Evolutionary conservation across 2,888 invertebrate species (phyloP).

Genomic region (Ennomos quercinarius): DNA sequence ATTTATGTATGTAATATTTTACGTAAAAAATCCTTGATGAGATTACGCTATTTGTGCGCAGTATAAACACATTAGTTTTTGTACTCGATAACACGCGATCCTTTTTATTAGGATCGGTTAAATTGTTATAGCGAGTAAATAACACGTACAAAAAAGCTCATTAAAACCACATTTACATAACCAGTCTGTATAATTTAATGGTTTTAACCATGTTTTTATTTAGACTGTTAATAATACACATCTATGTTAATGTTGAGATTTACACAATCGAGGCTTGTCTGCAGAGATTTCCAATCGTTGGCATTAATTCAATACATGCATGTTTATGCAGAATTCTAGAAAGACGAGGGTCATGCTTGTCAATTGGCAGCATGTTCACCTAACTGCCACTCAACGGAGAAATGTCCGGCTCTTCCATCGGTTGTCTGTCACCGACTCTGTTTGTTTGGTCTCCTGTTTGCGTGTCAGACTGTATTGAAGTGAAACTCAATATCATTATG

Average conservation of each 20-base stretch:
- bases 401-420: slow-evolving; percentile 34
- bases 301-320: slow-evolving; percentile 40
- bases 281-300: slow-evolving; percentile 30
- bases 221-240: slow-evolving; percentile 15
- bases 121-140: slow-evolving; percentile 20
- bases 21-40: slow-evolving; percentile 1
- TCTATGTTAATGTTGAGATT: slow-evolving; percentile 22
- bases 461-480: background rate
- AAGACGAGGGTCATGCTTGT: slow-evolving; percentile 24
- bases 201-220: slow-evolving; percentile 1
- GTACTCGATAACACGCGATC: slow-evolving; percentile 6
- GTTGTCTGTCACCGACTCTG: slow-evolving; percentile 24
- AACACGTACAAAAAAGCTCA: slow-evolving; percentile 16
- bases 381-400: slow-evolving; percentile 36
- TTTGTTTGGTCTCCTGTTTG: slow-evolving; percentile 30
- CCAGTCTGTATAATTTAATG: slow-evolving; percentile 4
- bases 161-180: slow-evolving; percentile 11
- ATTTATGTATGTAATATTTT: no score
- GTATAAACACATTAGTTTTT: slow-evolving; percentile 22
- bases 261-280: slow-evolving; percentile 20
- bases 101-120: slow-evolving; percentile 26
- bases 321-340: slow-evolving; percentile 42
- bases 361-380: slow-evolving; percentile 28
- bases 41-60: slow-evolving; percentile 5
- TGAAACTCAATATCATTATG: no score